Evolutionary conservation across 2,888 invertebrate genomes (phyloP), one percentile per base, ranked within the genome.

Genomic region (Drosophila dives): DNA sequence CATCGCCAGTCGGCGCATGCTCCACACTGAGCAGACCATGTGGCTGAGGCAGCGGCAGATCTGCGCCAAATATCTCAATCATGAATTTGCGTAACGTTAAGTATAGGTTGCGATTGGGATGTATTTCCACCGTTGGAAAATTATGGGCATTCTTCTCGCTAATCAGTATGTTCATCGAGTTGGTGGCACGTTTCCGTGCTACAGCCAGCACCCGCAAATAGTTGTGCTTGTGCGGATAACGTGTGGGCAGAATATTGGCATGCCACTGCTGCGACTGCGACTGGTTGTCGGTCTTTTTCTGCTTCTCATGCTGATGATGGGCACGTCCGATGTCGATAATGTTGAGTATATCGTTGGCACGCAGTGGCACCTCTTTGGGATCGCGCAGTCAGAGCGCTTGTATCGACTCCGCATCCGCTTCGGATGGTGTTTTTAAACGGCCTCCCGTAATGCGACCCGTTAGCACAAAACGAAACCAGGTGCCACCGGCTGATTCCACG

Each of bases 391-490:
- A 98, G 92, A 96, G 96, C 0, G 98, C 98, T 93, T 98, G 98
- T 53, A 99, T 93, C 4, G 98, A 99, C 93, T 99, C 99, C 60
- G 96, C 95, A 92, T 99, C 98, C n/a, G 98, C 97, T 89, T 96
- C 95, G 15, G 97, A 96, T 29, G 97, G 96, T 17, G 98, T 98
- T 94, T 99, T 99, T 15, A 99, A 94, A 66, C 94, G 95, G 7
- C 99, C 99, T 40, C 98, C 98, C 65, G 95, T 94, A 20, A 98
- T 95, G 81, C 94, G 94, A 23, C 97, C 99, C 12, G 97, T 96
- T 82, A 99, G 94, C 34, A 98, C 97, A 94, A 99, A 98, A 80
- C 99, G 94, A 92, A 97, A 97, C 99, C 99, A 99, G 63, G 96
- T 96, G 3, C 98, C 98, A 53, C 96, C 96, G 10, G 98, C 98